Evolutionary conservation across 2,888 invertebrate species (phyloP).

Genomic region (Tetragnatha montana): DNA sequence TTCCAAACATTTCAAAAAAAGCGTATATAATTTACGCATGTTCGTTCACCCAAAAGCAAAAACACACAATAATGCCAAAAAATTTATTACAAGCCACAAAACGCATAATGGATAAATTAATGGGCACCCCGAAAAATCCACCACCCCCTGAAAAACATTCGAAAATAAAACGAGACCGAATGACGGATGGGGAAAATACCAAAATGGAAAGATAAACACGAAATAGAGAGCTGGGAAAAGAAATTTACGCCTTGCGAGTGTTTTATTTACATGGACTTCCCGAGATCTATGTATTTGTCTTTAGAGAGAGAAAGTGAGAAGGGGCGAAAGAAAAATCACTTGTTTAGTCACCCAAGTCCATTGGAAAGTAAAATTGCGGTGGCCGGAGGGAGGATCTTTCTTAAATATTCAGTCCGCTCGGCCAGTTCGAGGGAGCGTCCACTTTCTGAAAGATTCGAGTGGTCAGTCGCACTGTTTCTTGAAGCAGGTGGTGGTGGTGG

Average conservation of each 20-base stretch:
- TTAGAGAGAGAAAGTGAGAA: not conserved
- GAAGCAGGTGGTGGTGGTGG: not conserved
- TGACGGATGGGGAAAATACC: not conserved
- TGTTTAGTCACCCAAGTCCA: constrained; percentile 22
- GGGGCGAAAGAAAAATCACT: constrained; percentile 24
- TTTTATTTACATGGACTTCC: constrained; percentile 32
- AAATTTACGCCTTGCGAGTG: not conserved
- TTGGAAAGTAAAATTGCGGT: constrained; percentile 35
- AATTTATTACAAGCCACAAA: too few relatives aligned
- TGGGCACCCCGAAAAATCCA: too few relatives aligned
- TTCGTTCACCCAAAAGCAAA: too few relatives aligned
- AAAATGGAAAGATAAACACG: not conserved
- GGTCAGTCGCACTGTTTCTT: not conserved
- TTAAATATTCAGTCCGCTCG: constrained; percentile 24
- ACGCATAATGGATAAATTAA: too few relatives aligned
- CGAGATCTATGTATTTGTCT: not conserved
- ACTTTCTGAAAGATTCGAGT: not conserved
- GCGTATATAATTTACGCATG: too few relatives aligned
- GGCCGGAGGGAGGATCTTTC: constrained; percentile 2
- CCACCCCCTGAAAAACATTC: not conserved
- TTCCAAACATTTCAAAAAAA: too few relatives aligned
- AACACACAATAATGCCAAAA: too few relatives aligned
- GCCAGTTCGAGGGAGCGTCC: constrained; percentile 1
- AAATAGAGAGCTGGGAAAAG: not conserved
- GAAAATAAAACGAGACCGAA: not conserved